Evolutionary conservation across 1,140 invertebrate genomes (phyloP).

Genomic region (Phocides pigmalion): DNA sequence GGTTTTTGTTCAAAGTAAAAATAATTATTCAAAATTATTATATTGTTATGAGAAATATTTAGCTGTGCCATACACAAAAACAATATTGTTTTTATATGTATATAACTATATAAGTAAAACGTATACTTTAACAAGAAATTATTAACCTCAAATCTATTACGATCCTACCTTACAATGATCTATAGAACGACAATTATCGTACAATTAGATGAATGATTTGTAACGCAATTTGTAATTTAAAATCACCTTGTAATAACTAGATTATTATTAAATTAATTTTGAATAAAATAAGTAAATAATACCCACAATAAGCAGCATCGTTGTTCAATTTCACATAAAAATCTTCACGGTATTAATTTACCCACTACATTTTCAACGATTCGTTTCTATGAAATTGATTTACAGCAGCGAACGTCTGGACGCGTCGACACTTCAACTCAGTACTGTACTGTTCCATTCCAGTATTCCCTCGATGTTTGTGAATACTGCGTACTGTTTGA

Average conservation of each 20-base stretch:
- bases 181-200: too few relatives aligned
- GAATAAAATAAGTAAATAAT: slow-evolving; percentile 40
- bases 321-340: slow-evolving; percentile 37
- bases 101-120: too few relatives aligned
- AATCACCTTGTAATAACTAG: background rate
- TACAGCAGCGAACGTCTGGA: slow-evolving; percentile 39
- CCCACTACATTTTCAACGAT: slow-evolving; percentile 65
- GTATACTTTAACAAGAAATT: too few relatives aligned
- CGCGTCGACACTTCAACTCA: slow-evolving; percentile 39
- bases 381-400: slow-evolving; percentile 33
- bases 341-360: slow-evolving; percentile 44
- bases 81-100: too few relatives aligned
- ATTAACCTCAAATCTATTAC: too few relatives aligned
- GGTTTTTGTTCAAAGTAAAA: too few relatives aligned
- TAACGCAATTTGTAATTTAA: background rate
- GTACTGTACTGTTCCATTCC: slow-evolving; percentile 40
- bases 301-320: slow-evolving; percentile 61
- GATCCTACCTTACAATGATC: too few relatives aligned
- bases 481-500: slow-evolving; percentile 67
- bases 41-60: too few relatives aligned
- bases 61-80: too few relatives aligned
- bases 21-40: too few relatives aligned
- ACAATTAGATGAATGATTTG: too few relatives aligned
- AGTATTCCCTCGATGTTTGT: slow-evolving; percentile 58
- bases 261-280: too few relatives aligned